Evolutionary conservation across 2,797 vertebrate species (phyloP).

Genomic region (Carcharodon carcharias): DNA sequence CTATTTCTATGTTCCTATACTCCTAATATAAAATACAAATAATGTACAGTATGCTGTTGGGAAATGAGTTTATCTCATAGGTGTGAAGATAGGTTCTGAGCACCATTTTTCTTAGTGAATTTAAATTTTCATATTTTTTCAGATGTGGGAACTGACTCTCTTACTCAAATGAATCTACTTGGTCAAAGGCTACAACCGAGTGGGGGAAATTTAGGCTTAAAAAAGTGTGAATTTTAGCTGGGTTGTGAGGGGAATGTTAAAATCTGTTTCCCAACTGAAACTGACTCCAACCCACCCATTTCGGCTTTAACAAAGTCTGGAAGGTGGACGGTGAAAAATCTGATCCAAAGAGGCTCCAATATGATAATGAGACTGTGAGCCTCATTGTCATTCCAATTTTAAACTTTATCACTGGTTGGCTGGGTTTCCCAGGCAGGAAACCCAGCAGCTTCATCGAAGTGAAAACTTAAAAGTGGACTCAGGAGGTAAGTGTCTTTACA

Average conservation of each 20-base stretch:
- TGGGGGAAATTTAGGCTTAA: neutral
- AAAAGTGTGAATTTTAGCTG: neutral
- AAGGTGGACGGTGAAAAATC: neutral
- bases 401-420: neutral
- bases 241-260: neutral
- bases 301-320: neutral
- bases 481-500: neutral
- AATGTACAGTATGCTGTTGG: neutral
- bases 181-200: neutral
- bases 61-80: neutral
- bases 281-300: neutral
- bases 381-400: neutral
- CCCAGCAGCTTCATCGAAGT: neutral
- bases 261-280: neutral
- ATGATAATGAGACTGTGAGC: neutral
- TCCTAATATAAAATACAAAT: neutral
- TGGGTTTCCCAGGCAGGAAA: neutral
- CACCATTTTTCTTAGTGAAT: neutral
- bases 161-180: neutral
- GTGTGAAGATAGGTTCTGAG: neutral
- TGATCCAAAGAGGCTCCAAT: neutral
- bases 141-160: neutral
- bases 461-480: no score
- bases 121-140: neutral
- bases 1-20: no score